A percentile compares a stretch with the other conserved stretches of the same genome.
These are phyloP conservation scores for Limnothrissa miodon DNA, from an alignment of 2,113 vertebrate species.

Conservation along the genomic window DNA sequence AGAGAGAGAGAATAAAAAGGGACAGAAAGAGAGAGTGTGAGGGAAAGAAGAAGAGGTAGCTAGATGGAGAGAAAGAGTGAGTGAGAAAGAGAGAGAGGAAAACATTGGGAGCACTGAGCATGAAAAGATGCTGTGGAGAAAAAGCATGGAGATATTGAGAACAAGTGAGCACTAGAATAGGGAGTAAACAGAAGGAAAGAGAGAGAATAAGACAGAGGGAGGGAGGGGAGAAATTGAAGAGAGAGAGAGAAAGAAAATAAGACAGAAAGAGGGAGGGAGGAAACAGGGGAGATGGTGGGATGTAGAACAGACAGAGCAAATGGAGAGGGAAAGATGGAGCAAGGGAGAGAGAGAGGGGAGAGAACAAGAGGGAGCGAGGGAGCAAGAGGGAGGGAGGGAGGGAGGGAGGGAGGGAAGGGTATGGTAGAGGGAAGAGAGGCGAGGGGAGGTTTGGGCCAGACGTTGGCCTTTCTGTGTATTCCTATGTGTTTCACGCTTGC, in stretches of 20 bases:
- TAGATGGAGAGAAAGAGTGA: background rate
- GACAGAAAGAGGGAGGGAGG: background rate
- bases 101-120: background rate
- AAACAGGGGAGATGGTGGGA: background rate
- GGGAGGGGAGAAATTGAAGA: background rate
- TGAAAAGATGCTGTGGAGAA: background rate
- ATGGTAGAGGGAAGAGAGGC: background rate
- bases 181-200: background rate
- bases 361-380: conserved; percentile 28
- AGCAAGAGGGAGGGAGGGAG: background rate
- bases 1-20: conserved; percentile 23
- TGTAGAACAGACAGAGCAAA: conserved; percentile 60
- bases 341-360: background rate
- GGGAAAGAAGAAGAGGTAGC: background rate
- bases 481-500: conserved; percentile 44
- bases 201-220: conserved; percentile 43
- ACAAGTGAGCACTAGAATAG: background rate
- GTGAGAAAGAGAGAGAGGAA: background rate
- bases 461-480: conserved; percentile 44
- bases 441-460: conserved; percentile 52
- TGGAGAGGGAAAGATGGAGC: conserved; percentile 53
- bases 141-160: conserved; percentile 44
- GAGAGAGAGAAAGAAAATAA: background rate
- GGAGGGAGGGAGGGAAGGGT: background rate
- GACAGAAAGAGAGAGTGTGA: conserved; percentile 5